Percentiles rank a stretch among this genome's conserved stretches.
Evolutionary conservation across 2,888 invertebrate species (phyloP).

Genomic region (Magallana nippona): DNA sequence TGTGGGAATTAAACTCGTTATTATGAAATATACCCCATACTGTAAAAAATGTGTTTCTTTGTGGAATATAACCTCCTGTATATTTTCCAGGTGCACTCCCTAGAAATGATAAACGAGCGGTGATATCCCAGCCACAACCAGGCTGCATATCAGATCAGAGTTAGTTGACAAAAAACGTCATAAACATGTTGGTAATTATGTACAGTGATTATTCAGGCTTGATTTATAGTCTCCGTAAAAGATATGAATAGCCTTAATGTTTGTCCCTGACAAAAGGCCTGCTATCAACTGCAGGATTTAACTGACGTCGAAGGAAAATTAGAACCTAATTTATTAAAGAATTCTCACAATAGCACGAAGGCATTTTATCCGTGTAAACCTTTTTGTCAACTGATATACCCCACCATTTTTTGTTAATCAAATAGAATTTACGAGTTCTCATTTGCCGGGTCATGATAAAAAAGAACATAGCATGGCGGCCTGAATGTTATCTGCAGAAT

Average conservation of each 20-base stretch:
- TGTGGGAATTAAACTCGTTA: not conserved
- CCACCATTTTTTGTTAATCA: constrained; percentile 38
- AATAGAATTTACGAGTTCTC: constrained; percentile 43
- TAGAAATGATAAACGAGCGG: constrained; percentile 10
- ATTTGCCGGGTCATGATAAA: constrained; percentile 45
- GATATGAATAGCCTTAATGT: constrained; percentile 35
- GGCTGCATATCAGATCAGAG: constrained; percentile 30
- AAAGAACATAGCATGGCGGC: constrained; percentile 38
- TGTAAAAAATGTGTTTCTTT: not conserved
- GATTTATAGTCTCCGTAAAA: constrained; percentile 28
- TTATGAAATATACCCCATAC: not conserved
- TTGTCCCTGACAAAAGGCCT: not conserved
- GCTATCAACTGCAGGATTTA: constrained; percentile 20
- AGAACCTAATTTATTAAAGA: constrained; percentile 41
- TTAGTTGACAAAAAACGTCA: constrained; percentile 32
- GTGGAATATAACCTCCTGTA: not conserved
- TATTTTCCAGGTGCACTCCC: constrained; percentile 17
- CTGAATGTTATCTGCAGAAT: constrained; percentile 41
- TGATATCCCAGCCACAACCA: not conserved
- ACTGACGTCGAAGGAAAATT: constrained; percentile 30
- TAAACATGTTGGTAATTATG: constrained; percentile 34
- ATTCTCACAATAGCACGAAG: constrained; percentile 38
- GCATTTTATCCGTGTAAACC: constrained; percentile 37
- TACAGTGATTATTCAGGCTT: constrained; percentile 33
- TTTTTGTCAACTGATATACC: constrained; percentile 43